Evolutionary conservation across 53 echinoderm and acorn worm genomes (phyloP), one percentile per base, ranked within the genome.

Genomic region (Pentamera pediparva): DNA sequence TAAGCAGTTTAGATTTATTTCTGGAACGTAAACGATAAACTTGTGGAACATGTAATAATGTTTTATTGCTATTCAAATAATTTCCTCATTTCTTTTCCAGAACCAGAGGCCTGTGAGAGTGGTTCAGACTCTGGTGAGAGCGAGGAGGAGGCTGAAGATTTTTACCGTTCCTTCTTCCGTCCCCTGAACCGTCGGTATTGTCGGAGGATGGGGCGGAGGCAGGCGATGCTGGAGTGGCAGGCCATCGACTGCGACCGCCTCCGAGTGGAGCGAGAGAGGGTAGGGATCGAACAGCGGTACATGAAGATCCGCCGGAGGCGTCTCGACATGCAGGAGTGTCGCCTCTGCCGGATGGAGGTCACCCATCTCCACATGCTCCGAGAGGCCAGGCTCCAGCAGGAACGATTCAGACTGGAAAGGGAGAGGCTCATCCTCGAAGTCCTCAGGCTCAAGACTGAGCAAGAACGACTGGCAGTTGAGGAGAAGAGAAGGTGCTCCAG

Each of bases 401-500:
- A 54, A 37, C 73, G 54, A 24, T 53, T 72, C 34, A 50, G 35
- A 32, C 35, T 72, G 52, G 73, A 72, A 25, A 19, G 73, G 24
- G 73, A 72, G 50, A 52, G 73, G 19, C 36, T 72, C 15, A 30
- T 72, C 9, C 54, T 72, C 20, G 73, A 72, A 19, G 36, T 72
- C n/a, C 48, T 72, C 33, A 72, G 73, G n/a, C 18, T 72, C 7
- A 51, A 35, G 53, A 54, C 55, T 2, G 73, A 72, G 20, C 35
- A 52, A 35, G 73, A 72, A 7, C 13, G 73, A 24, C 53, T 72
- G 73, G 35, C 6, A 2, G 19, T 72, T 8, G 54, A 72, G 3
- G 55, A 72, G 15, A 32, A 32, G 35, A 72, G 53, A 32, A 51
- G 30, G 13, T 72, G 73, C 35, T 53, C 33, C 1, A 32, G 32